Conservation (phyloP, 2,797 vertebrate genomes). For the Nannoperca obscura region DNA sequence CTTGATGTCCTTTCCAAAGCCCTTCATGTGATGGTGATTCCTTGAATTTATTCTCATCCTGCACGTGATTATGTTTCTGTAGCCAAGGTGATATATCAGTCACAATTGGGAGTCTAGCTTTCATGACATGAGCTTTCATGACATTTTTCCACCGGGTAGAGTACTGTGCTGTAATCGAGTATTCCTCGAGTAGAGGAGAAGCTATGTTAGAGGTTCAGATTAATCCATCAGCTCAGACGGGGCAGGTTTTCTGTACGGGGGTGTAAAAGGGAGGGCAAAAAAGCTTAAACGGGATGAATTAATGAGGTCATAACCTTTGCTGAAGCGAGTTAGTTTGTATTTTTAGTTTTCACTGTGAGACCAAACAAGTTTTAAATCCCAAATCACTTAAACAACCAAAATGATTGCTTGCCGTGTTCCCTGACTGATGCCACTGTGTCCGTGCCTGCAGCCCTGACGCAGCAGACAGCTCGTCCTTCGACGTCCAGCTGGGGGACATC, state of each 20-base stretch:
- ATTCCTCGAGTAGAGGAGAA: slow-evolving; percentile 10
- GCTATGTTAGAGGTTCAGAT: slow-evolving; percentile 25
- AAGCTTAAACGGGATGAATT: slow-evolving; percentile 13
- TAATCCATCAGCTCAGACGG: slow-evolving; percentile 25
- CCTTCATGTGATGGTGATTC: slow-evolving; percentile 24
- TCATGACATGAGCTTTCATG: background rate
- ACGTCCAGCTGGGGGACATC: slow-evolving; percentile 98
- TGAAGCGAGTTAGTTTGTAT: background rate
- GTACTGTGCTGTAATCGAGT: slow-evolving; percentile 24
- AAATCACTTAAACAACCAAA: background rate
- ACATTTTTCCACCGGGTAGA: background rate
- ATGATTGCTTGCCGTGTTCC: background rate
- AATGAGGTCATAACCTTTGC: slow-evolving; percentile 7
- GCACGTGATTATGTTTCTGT: slow-evolving; percentile 5
- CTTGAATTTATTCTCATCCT: slow-evolving; percentile 13
- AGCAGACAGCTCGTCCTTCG: slow-evolving; percentile 96
- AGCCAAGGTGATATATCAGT: slow-evolving; percentile 16
- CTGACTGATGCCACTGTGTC: slow-evolving; percentile 12
- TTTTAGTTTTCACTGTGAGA: slow-evolving; percentile 1
- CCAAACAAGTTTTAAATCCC: background rate
- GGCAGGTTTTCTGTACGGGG: slow-evolving; percentile 18
- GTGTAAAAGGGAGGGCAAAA: background rate
- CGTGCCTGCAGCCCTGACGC: slow-evolving; percentile 90
- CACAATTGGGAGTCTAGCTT: background rate
- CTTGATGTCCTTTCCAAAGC: slow-evolving; percentile 44